Conservation (phyloP, 1,140 invertebrate species). For the Zaprionus ghesquierei region DNA sequence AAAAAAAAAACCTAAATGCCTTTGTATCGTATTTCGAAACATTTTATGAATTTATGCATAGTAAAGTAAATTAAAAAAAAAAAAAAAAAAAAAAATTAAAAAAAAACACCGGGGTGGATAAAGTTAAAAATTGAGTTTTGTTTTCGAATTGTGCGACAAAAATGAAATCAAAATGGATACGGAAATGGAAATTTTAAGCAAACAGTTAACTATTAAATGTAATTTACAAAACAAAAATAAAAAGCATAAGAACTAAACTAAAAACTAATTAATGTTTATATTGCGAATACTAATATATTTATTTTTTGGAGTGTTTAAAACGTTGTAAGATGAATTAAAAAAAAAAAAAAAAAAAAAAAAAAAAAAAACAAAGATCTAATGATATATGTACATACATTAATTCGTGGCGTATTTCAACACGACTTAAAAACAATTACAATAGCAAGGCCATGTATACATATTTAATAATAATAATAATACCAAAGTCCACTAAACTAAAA, state of each 20-base stretch:
- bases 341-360: slow-evolving; percentile 36
- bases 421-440: slow-evolving; percentile 10
- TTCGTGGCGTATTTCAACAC: neutral
- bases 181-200: slow-evolving; percentile 58
- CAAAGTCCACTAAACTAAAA: slow-evolving; percentile 64
- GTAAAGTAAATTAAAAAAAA: slow-evolving; percentile 39
- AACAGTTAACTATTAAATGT: slow-evolving; percentile 81
- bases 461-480: slow-evolving; percentile 51
- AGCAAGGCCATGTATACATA: slow-evolving; percentile 54
- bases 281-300: slow-evolving; percentile 68
- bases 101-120: slow-evolving; percentile 6
- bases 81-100: slow-evolving; percentile 29
- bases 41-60: slow-evolving; percentile 75
- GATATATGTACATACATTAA: slow-evolving; percentile 54
- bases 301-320: slow-evolving; percentile 81
- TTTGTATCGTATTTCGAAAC: slow-evolving; percentile 79
- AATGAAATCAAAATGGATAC: slow-evolving; percentile 64
- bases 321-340: slow-evolving; percentile 66
- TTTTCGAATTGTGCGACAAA: slow-evolving; percentile 57
- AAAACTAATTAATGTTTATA: slow-evolving; percentile 47
- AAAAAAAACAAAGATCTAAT: slow-evolving; percentile 45
- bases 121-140: slow-evolving; percentile 59
- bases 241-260: slow-evolving; percentile 48
- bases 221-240: slow-evolving; percentile 49
- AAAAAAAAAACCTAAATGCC: slow-evolving; percentile 67